A percentile compares a stretch with the other conserved stretches of the same genome.
These are phyloP conservation scores for Cotesia vestalis DNA, from an alignment of 1,140 invertebrate species.

Conservation along the genomic window DNA sequence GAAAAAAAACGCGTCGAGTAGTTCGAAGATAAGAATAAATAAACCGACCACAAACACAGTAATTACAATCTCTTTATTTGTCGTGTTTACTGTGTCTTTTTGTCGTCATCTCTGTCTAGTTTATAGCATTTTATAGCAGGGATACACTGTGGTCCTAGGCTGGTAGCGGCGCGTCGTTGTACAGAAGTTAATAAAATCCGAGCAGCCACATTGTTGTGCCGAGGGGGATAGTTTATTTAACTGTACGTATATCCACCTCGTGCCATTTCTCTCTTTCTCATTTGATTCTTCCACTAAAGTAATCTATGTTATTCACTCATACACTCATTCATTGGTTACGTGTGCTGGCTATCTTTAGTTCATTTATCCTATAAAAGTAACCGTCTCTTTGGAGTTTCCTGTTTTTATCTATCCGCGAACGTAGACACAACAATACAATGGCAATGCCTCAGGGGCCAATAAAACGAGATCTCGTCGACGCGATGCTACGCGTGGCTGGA, in stretches of 20 bases:
- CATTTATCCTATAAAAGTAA: constrained; percentile 62
- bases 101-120: constrained; percentile 18
- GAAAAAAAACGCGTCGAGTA: not conserved
- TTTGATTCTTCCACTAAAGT: constrained; percentile 40
- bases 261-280: constrained; percentile 37
- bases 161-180: constrained; percentile 20
- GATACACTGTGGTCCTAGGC: constrained; percentile 4
- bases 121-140: constrained; percentile 11
- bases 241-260: constrained; percentile 56
- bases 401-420: constrained; percentile 26
- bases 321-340: constrained; percentile 42
- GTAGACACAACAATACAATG: constrained; percentile 63
- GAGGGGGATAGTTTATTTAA: constrained; percentile 63
- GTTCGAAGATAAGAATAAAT: constrained; percentile 27
- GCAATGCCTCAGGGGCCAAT: constrained; percentile 60
- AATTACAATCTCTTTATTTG: constrained; percentile 66
- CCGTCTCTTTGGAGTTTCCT: constrained; percentile 49
- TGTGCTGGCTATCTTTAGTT: constrained; percentile 52
- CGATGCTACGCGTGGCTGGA: constrained; percentile 14
- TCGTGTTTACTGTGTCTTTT: constrained; percentile 54
- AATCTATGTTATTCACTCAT: constrained; percentile 12
- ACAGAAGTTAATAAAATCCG: constrained; percentile 38
- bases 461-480: constrained; percentile 44
- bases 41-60: constrained; percentile 59
- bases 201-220: constrained; percentile 13